These are phyloP conservation scores for Clupea harengus DNA, from an alignment of 2,113 vertebrate species.

Conservation along the genomic window DNA sequence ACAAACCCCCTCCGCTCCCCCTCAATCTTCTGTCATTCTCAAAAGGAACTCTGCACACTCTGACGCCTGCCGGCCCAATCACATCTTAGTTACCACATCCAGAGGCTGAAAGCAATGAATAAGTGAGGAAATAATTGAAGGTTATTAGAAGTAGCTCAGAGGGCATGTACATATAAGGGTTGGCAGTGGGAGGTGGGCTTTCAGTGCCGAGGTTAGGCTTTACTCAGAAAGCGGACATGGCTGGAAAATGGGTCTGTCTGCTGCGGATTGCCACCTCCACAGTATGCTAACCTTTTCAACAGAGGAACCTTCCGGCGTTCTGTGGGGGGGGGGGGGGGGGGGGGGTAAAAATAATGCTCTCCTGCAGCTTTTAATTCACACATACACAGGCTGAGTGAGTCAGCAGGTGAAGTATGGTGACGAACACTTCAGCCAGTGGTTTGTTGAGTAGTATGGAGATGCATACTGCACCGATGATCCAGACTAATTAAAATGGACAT, in stretches of 20 bases:
- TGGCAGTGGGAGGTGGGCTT: background rate
- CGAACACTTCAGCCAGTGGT: too few relatives aligned
- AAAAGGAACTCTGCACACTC: background rate
- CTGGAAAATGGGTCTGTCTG: background rate
- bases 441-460: too few relatives aligned
- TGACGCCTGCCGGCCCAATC: background rate
- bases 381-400: background rate
- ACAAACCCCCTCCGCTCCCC: background rate
- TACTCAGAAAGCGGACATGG: background rate
- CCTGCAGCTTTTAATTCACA: background rate
- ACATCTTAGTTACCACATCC: constrained; percentile 23
- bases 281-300: background rate
- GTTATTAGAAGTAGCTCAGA: constrained; percentile 40
- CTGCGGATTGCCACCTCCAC: background rate
- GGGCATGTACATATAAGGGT: constrained; percentile 20
- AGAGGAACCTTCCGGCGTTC: background rate
- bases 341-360: background rate
- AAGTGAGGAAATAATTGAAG: constrained; percentile 40
- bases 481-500: background rate
- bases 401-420: background rate
- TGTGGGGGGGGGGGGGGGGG: background rate
- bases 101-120: constrained; percentile 23
- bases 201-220: background rate
- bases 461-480: too few relatives aligned
- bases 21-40: constrained; percentile 13